A percentile compares a stretch with the other conserved stretches of the same genome.
These are phyloP conservation scores for Penaeus indicus DNA, from an alignment of 1,140 invertebrate genomes.

Conservation along the genomic window DNA sequence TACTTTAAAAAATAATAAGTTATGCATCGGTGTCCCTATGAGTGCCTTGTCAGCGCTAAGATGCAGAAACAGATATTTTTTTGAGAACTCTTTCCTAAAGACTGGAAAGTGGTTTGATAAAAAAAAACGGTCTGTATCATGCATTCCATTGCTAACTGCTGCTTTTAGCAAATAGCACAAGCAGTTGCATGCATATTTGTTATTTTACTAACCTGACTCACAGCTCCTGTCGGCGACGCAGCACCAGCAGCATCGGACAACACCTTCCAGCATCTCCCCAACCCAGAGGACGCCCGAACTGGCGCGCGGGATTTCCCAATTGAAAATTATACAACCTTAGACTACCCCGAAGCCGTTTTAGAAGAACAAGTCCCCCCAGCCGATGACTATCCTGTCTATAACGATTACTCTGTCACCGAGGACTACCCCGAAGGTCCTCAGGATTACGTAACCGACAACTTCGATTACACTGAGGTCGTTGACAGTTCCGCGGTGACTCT, in stretches of 20 bases:
- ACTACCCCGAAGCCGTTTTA: neutral
- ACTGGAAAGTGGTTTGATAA: too few relatives aligned
- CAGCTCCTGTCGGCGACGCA: conserved; percentile 27
- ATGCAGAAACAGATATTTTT: too few relatives aligned
- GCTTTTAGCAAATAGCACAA: neutral
- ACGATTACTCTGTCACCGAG: neutral
- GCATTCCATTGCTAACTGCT: neutral
- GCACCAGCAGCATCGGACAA: neutral
- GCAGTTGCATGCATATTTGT: conserved; percentile 9
- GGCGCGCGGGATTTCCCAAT: too few relatives aligned
- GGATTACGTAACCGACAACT: too few relatives aligned
- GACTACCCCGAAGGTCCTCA: conserved; percentile 6
- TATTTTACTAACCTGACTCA: conserved; percentile 38
- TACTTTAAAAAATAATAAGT: too few relatives aligned
- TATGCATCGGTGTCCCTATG: too few relatives aligned
- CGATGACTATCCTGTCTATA: conserved; percentile 4
- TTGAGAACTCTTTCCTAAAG: too few relatives aligned
- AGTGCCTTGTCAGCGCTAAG: too few relatives aligned
- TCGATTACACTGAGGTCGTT: too few relatives aligned
- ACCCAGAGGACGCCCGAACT: too few relatives aligned
- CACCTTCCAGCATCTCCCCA: neutral
- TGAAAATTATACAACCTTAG: neutral
- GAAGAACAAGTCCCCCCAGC: neutral
- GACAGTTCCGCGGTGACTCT: neutral
- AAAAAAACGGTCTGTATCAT: conserved; percentile 3